Evolutionary conservation across 1,140 invertebrate genomes (phyloP).

Genomic region (Drosophila kanapiae): DNA sequence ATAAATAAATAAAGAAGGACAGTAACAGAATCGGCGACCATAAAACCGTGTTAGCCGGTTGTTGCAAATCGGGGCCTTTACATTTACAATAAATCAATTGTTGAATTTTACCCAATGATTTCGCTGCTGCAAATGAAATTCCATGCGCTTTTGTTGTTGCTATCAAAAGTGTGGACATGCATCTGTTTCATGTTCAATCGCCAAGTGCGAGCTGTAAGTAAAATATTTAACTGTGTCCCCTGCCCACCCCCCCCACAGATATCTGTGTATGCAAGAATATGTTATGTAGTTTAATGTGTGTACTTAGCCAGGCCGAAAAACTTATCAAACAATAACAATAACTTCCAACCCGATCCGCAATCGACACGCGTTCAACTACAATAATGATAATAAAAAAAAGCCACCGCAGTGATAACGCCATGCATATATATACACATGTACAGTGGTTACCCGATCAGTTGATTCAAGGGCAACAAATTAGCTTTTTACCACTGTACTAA

Average conservation of each 20-base stretch:
- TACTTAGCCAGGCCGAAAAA: background rate
- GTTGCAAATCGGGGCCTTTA: constrained; percentile 12
- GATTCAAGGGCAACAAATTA: background rate
- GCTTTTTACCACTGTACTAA: background rate
- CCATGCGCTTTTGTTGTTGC: constrained; percentile 96
- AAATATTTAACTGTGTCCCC: background rate
- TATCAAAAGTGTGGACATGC: constrained; percentile 99
- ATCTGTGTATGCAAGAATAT: background rate
- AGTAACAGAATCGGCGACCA: constrained; percentile 1
- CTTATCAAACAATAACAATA: constrained; percentile 7
- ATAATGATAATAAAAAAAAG: constrained; percentile 33
- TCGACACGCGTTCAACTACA: constrained; percentile 15
- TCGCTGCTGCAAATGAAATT: constrained; percentile 99
- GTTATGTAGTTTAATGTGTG: background rate
- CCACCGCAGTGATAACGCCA: constrained; percentile 29
- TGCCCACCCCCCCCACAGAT: background rate
- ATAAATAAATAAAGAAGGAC: constrained; percentile 7
- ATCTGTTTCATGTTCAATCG: constrained; percentile 98
- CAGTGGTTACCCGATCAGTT: background rate
- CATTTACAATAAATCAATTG: constrained; percentile 18
- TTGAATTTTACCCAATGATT: constrained; percentile 89
- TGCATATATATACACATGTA: constrained; percentile 1
- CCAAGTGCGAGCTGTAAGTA: constrained; percentile 97
- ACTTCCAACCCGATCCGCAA: constrained; percentile 23
- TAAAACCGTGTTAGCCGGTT: constrained; percentile 22